Evolutionary conservation across 2,113 vertebrate species (phyloP), one percentile per base, ranked within the genome.

Genomic region (Corythoichthys haematopterus): DNA sequence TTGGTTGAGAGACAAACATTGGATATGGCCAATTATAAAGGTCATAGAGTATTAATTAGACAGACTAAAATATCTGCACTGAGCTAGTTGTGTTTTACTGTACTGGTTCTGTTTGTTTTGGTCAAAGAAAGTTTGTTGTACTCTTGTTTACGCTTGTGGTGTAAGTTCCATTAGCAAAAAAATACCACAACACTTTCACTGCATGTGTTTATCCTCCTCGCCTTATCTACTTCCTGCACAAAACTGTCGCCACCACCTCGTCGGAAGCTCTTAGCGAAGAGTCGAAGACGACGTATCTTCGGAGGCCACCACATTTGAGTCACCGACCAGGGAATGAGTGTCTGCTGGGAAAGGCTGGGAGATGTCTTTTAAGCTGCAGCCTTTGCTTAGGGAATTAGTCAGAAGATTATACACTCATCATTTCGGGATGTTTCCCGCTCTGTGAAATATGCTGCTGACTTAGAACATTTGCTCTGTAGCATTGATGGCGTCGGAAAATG

Each of bases 371-470:
- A 93, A 92, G 89, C 90, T 90, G 80, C 80, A 91, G 87, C 88
- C 75, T 84, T 68, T 84, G 84, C 87, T 80, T 79, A 84, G 79
- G 90, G 91, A 91, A 91, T 93, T 93, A 92, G 88, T 87, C 84
- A 87, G 80, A 83, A 91, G 91, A 91, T 92, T 93, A 91, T 90
- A 88, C 79, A 89, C 88, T 92, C 91, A 91, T 91, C 91, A 88
- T 88, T 92, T 93, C 82, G 77, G 87, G 88, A 89, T 88, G 84
- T 86, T 88, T 90, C 89, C 78, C 85, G 67, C 77, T 87, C 85
- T 77, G 80, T 86, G 84, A 92, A 90, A 88, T 86, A 80, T 82
- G 82, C 70, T 92, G 91, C 90, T 92, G 91, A 92, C 88, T 84
- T 89, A 77, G 85, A 89, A 88, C 83, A 89, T 91, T 91, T 91